Percentiles rank a stretch among this genome's conserved stretches.
Evolutionary conservation across 2,797 vertebrate genomes (phyloP).

Genomic region (Garrulus glandarius): DNA sequence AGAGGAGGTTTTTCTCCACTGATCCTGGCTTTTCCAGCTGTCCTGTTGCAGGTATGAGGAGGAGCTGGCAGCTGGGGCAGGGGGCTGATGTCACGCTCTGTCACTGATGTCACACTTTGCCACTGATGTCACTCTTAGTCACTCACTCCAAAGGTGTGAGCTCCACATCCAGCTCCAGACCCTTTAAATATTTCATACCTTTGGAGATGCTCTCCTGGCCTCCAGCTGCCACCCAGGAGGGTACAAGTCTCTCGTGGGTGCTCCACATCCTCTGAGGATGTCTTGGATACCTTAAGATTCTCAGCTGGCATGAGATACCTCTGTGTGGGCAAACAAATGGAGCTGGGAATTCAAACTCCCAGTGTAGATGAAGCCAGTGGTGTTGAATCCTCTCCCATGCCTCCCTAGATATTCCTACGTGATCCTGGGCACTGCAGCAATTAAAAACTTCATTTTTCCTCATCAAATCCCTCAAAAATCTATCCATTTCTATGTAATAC

Average conservation of each 20-base stretch:
- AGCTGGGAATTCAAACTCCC: background rate
- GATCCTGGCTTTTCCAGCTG: background rate
- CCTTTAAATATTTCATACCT: background rate
- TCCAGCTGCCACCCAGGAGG: background rate
- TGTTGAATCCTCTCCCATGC: background rate
- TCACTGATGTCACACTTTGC: background rate
- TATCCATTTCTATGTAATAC: background rate
- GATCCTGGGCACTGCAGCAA: background rate
- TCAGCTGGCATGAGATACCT: background rate
- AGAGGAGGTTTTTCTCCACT: background rate
- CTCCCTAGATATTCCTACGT: background rate
- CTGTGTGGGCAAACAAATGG: background rate
- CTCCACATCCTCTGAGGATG: background rate
- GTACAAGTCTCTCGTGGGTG: background rate
- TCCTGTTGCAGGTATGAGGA: background rate
- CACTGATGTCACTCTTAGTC: background rate
- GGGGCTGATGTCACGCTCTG: background rate
- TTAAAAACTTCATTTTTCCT: background rate
- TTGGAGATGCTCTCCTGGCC: background rate
- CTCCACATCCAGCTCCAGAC: background rate
- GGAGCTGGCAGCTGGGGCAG: background rate
- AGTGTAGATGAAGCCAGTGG: background rate
- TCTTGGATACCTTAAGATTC: background rate
- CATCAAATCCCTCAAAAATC: background rate
- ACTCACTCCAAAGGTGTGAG: background rate